A percentile compares a stretch with the other conserved stretches of the same genome.
These are phyloP conservation scores for Galemys pyrenaicus DNA, from an alignment of 2,113 vertebrate genomes.

Conservation along the genomic window DNA sequence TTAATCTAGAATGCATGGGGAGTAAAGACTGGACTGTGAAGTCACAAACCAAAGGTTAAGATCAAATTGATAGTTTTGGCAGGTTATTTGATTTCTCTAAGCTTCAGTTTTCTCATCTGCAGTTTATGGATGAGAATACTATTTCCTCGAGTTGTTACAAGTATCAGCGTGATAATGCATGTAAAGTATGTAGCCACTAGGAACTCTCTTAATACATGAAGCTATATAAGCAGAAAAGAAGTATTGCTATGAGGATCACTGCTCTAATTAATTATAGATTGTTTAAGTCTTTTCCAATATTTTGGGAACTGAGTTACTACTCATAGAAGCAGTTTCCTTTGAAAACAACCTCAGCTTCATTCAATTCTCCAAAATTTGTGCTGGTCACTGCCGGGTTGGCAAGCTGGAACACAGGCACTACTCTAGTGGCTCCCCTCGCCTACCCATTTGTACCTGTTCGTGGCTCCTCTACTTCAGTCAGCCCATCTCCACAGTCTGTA, in stretches of 20 bases:
- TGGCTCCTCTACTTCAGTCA: not conserved
- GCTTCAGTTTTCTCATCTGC: not conserved
- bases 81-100: constrained; percentile 16
- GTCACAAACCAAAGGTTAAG: not conserved
- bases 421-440: not conserved
- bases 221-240: not conserved
- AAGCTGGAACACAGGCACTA: not conserved
- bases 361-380: not conserved
- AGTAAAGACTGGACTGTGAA: not conserved
- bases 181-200: not conserved
- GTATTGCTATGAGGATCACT: not conserved
- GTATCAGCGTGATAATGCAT: not conserved
- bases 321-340: not conserved
- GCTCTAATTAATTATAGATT: not conserved
- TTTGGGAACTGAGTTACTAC: not conserved
- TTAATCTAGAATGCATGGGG: not conserved
- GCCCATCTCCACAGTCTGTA: not conserved
- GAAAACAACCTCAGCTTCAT: not conserved
- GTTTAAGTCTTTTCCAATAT: not conserved
- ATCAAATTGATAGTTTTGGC: not conserved
- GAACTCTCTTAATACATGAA: not conserved
- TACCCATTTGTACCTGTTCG: not conserved
- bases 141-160: not conserved
- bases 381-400: not conserved
- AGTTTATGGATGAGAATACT: not conserved